Evolutionary conservation across 2,113 vertebrate species (phyloP), one percentile per base, ranked within the genome.

Genomic region (Halichoerus grypus): DNA sequence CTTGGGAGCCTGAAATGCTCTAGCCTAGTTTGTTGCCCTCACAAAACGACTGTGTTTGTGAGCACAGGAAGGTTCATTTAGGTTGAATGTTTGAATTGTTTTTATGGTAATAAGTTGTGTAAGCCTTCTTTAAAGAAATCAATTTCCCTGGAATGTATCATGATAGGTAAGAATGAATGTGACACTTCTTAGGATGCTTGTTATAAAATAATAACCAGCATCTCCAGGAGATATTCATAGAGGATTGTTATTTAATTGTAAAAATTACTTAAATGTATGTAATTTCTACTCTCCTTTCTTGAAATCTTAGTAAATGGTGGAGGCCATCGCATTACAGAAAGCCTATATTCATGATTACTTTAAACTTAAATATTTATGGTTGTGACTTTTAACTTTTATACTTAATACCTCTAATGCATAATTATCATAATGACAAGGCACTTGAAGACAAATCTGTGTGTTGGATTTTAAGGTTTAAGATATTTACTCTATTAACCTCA

Each of bases 311-410:
- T 5, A 49, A 31, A 13, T 77, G 72, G 15, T 61, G 74, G 63
- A 74, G 53, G 39, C 28, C 22, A 24, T 76, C 0, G 0, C 87
- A 53, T 76, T 93, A 61, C 24, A 74, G 36, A 83, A 94, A 87
- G 5, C 46, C 39, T 90, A 7, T 86, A 33, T 63, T 76, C 61
- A 13, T 65, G 14, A 65, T 92, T 91, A 26, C 26, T 95, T 85
- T 94, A 82, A 94, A 72, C 39, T 77, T 83, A 93, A 95, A 90
- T 93, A 93, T 91, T 85, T 91, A 57, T 80, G 39, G 26, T 76
- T 80, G 42, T 84, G 28, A 88, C 88, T 97, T 74, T 94, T 89
- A 87, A 88, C 76, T 65, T 97, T 95, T 76, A 86, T 86, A 83
- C 42, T 86, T 79, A 83, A 57, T 0, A 65, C 7, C 6, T 36